Percentiles rank a stretch among this genome's conserved stretches.
phyloP scores from a whole-genome alignment of 1,140 invertebrate genomes.

The Cotesia typhae region DNA sequence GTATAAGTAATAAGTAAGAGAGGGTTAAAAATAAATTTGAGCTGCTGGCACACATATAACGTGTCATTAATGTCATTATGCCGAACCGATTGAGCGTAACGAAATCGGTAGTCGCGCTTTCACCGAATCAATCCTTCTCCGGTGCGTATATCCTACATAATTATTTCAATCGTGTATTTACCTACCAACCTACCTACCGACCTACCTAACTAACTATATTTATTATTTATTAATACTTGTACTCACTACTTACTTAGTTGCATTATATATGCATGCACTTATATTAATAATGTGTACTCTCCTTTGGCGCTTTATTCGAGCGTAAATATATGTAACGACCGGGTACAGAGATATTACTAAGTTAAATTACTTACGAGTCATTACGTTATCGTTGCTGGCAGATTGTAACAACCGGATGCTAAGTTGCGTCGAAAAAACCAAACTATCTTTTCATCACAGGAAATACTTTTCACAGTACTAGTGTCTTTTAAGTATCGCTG shows the following conservation, averaged over 20 bases:
- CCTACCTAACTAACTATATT: too few species aligned
- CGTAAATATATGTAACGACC: slow-evolving; percentile 30
- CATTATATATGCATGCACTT: slow-evolving; percentile 7
- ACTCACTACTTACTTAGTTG: too few species aligned
- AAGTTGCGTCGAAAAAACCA: slow-evolving; percentile 14
- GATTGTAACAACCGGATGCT: slow-evolving; percentile 32
- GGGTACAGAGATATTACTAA: slow-evolving; percentile 19
- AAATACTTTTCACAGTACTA: slow-evolving; percentile 25
- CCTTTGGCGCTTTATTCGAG: slow-evolving; percentile 29
- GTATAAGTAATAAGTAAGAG: neutral
- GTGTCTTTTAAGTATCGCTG: too few species aligned
- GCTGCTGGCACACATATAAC: neutral
- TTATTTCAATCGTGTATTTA: slow-evolving; percentile 30
- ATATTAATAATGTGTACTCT: slow-evolving; percentile 2
- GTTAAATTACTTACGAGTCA: neutral
- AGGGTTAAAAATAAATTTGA: slow-evolving; percentile 10
- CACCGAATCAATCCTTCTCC: slow-evolving; percentile 24
- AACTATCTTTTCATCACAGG: slow-evolving; percentile 21
- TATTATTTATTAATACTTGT: too few species aligned
- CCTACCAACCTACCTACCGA: neutral
- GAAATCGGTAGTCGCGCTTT: slow-evolving; percentile 26
- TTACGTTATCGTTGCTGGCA: slow-evolving; percentile 27
- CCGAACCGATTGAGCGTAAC: slow-evolving; percentile 28
- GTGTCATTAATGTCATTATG: slow-evolving; percentile 33
- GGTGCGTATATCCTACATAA: slow-evolving; percentile 23